phyloP scores from a whole-genome alignment of 2,888 invertebrate genomes.

The Dioctria linearis region DNA sequence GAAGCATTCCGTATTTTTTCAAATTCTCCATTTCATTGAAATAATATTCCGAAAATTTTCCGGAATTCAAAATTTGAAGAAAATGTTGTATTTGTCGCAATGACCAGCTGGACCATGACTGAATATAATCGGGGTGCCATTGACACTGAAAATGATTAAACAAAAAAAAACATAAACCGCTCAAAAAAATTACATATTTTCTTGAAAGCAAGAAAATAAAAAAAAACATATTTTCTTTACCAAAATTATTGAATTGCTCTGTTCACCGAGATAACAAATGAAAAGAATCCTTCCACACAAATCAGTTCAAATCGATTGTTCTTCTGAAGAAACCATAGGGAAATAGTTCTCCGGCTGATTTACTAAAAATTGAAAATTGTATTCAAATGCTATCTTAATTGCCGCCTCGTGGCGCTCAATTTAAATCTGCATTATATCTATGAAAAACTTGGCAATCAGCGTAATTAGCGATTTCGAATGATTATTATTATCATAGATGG shows the following conservation, averaged over 20 bases:
- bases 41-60: constrained; percentile 71
- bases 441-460: neutral
- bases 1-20: constrained; percentile 71
- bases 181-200: neutral
- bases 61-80: constrained; percentile 69
- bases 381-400: too few species aligned
- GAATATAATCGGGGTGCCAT: constrained; percentile 70
- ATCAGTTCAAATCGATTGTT: neutral
- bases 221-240: neutral
- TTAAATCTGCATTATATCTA: neutral
- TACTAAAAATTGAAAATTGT: neutral
- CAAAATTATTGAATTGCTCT: constrained; percentile 2
- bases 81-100: constrained; percentile 71
- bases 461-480: constrained; percentile 71
- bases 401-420: too few species aligned
- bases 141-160: constrained; percentile 62
- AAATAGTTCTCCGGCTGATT: neutral
- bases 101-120: constrained; percentile 71
- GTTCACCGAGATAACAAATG: neutral
- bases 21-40: constrained; percentile 71
- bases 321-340: neutral
- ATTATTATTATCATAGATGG: too few species aligned
- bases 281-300: constrained; percentile 13
- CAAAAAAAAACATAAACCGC: too few species aligned
- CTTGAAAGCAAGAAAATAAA: too few species aligned